phyloP scores from a whole-genome alignment of 2,888 invertebrate species.

The Bibio marci region DNA sequence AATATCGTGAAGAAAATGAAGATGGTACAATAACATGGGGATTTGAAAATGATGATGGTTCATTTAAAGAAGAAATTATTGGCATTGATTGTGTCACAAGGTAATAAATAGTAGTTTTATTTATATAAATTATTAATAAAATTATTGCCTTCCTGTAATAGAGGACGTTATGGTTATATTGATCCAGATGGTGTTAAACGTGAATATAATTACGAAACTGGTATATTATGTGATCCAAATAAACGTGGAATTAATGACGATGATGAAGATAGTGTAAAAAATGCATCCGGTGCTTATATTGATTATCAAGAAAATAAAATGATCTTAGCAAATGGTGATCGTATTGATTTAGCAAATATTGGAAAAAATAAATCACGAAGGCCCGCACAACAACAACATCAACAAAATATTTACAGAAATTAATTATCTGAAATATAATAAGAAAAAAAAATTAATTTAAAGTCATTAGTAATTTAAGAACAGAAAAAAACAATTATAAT shows the following conservation, averaged over 20 bases:
- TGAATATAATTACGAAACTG: conserved; percentile 69
- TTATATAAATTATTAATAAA: too few relatives aligned
- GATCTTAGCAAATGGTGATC: conserved; percentile 52
- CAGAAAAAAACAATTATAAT: too few relatives aligned
- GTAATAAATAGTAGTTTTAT: conserved; percentile 11
- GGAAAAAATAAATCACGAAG: conserved; percentile 51
- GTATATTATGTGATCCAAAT: conserved; percentile 41
- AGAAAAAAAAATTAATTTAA: neutral
- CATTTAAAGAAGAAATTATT: conserved; percentile 70
- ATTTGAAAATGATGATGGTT: conserved; percentile 74
- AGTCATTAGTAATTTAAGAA: too few relatives aligned
- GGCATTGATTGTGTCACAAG: conserved; percentile 57
- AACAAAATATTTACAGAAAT: conserved; percentile 11
- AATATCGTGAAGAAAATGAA: conserved; percentile 59
- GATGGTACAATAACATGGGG: conserved; percentile 73
- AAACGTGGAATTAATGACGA: conserved; percentile 30
- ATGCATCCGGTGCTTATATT: conserved; percentile 37
- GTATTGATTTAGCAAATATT: conserved; percentile 49
- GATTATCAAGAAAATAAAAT: conserved; percentile 60
- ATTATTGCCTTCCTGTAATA: too few relatives aligned
- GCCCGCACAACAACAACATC: conserved; percentile 25
- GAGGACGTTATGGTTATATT: conserved; percentile 68
- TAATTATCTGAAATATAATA: conserved; percentile 4
- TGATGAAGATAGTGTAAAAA: conserved; percentile 23
- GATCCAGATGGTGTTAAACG: conserved; percentile 69